Percentiles rank a stretch among this genome's conserved stretches.
These are phyloP conservation scores for Tetragonula carbonaria DNA, from an alignment of 2,888 invertebrate species.

Conservation along the genomic window DNA sequence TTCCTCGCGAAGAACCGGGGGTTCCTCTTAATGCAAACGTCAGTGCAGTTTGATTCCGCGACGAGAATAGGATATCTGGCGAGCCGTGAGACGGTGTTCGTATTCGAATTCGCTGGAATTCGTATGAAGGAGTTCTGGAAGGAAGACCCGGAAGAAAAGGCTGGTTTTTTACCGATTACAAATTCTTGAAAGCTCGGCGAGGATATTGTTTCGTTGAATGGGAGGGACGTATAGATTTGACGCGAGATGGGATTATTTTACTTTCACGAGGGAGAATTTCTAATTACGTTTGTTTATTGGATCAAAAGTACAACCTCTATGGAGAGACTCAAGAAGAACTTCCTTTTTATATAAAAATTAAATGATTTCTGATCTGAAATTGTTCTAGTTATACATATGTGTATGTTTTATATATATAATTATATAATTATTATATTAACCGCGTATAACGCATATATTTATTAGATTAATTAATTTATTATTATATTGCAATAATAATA, in stretches of 20 bases:
- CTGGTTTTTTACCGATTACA: not conserved
- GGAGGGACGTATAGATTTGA: not conserved
- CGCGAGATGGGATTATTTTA: not conserved
- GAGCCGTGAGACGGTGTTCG: conserved; percentile 19
- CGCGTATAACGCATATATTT: too few relatives aligned
- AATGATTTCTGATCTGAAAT: too few relatives aligned
- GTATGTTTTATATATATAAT: too few relatives aligned
- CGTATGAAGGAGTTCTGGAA: not conserved
- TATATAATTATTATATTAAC: too few relatives aligned
- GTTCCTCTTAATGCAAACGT: conserved; percentile 46
- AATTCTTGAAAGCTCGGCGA: not conserved
- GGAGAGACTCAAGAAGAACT: too few relatives aligned
- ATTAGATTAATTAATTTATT: too few relatives aligned
- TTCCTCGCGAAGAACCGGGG: conserved; percentile 9
- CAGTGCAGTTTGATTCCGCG: conserved; percentile 27
- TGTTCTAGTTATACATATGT: too few relatives aligned
- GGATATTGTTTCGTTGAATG: conserved; percentile 30
- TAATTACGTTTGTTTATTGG: not conserved
- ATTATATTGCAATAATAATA: too few relatives aligned
- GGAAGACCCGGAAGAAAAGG: not conserved
- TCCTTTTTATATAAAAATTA: too few relatives aligned
- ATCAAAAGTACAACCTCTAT: too few relatives aligned
- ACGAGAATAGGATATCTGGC: conserved; percentile 4
- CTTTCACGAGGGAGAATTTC: not conserved
- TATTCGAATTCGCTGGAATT: conserved; percentile 38